Evolutionary conservation across 2,888 invertebrate species (phyloP).

Genomic region (Ceratothoa steindachneri): DNA sequence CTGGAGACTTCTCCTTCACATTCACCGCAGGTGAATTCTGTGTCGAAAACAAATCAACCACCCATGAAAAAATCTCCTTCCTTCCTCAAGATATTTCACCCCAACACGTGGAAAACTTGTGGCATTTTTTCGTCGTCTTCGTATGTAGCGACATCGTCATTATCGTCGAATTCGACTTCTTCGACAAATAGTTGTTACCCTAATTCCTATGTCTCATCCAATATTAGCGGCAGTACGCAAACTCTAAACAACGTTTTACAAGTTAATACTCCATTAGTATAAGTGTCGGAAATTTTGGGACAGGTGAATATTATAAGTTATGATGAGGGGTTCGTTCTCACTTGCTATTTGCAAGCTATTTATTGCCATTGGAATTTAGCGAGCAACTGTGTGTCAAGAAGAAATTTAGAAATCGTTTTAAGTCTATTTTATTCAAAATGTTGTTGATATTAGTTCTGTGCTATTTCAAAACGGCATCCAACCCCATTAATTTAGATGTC

Average conservation of each 20-base stretch:
- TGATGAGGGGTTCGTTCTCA: too few species aligned
- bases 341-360: too few species aligned
- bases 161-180: neutral
- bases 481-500: too few species aligned
- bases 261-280: neutral
- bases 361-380: too few species aligned
- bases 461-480: too few species aligned
- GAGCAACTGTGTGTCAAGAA: too few species aligned
- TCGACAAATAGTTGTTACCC: neutral
- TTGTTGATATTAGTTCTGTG: too few species aligned
- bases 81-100: neutral
- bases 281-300: neutral
- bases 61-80: neutral
- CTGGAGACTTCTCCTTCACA: neutral
- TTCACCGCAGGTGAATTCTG: neutral
- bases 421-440: too few species aligned
- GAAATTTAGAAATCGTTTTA: too few species aligned
- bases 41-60: neutral
- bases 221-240: neutral
- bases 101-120: neutral
- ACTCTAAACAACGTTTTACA: neutral
- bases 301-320: too few species aligned
- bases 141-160: neutral
- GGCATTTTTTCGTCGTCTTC: neutral
- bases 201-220: neutral